Conservation (phyloP, 2,113 vertebrate genomes). For the Mesitornis unicolor region DNA sequence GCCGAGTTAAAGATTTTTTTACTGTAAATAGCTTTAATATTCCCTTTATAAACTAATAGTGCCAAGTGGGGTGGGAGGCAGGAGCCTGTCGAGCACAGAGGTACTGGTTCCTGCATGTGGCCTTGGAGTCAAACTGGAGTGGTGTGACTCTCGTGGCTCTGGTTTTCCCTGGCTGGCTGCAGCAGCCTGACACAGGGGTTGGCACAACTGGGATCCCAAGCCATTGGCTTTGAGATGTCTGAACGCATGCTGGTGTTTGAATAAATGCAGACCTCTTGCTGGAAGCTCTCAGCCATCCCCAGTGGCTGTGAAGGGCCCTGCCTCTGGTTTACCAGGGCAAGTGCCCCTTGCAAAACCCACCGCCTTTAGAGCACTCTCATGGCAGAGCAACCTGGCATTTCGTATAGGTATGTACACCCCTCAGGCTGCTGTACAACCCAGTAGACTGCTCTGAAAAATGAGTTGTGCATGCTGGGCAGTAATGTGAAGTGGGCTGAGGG, state of each 20-base stretch:
- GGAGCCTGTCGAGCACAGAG: fast-evolving
- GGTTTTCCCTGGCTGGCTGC: background rate
- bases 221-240: background rate
- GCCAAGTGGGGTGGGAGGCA: background rate
- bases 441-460: background rate
- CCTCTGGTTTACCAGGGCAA: background rate
- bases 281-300: background rate
- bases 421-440: background rate
- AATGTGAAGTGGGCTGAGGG: background rate
- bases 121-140: background rate
- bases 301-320: background rate
- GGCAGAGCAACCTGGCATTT: background rate
- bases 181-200: background rate
- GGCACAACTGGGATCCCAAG: fast-evolving
- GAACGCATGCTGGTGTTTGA: fast-evolving
- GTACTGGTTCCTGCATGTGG: background rate
- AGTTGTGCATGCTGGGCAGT: background rate
- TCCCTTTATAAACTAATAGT: background rate
- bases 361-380: background rate
- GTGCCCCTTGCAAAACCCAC: background rate
- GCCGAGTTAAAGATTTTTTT: background rate
- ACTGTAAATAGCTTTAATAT: background rate
- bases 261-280: background rate
- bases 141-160: background rate
- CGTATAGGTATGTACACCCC: background rate